Evolutionary conservation across 2,888 invertebrate genomes (phyloP).

Genomic region (Blastobasis adustella): DNA sequence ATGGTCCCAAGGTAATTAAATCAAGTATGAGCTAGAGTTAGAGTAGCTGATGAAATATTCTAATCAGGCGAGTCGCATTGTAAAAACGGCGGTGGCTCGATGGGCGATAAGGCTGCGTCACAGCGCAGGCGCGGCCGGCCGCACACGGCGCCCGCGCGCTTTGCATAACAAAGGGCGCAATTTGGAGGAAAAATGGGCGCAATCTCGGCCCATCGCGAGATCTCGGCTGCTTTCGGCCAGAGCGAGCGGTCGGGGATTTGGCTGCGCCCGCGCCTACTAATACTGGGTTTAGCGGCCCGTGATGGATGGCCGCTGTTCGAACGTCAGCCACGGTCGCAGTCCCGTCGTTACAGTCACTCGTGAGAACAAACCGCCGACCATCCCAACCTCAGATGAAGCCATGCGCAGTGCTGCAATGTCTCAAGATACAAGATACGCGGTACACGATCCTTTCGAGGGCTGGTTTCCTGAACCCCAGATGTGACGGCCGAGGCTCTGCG

Average conservation of each 20-base stretch:
- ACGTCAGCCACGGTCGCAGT: too few relatives aligned
- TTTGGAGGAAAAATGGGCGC: constrained; percentile 71
- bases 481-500: constrained; percentile 24
- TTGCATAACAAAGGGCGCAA: constrained; percentile 74
- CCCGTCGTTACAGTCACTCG: too few relatives aligned
- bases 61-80: constrained; percentile 65
- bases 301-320: constrained; percentile 3
- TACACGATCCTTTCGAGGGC: neutral
- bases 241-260: constrained; percentile 17
- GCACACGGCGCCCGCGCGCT: constrained; percentile 71
- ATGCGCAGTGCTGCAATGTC: too few relatives aligned
- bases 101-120: constrained; percentile 61
- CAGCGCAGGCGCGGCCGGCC: constrained; percentile 47
- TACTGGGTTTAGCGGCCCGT: constrained; percentile 16
- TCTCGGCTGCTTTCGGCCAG: constrained; percentile 30
- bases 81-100: constrained; percentile 50
- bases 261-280: constrained; percentile 40
- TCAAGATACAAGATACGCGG: neutral
- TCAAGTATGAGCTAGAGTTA: constrained; percentile 39
- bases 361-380: too few relatives aligned
- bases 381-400: too few relatives aligned
- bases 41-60: constrained; percentile 65
- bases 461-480: constrained; percentile 1
- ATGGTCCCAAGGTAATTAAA: constrained; percentile 41
- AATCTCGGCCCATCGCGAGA: constrained; percentile 54